phyloP scores from a whole-genome alignment of 1,140 invertebrate genomes.

The Drosophila azteca region DNA sequence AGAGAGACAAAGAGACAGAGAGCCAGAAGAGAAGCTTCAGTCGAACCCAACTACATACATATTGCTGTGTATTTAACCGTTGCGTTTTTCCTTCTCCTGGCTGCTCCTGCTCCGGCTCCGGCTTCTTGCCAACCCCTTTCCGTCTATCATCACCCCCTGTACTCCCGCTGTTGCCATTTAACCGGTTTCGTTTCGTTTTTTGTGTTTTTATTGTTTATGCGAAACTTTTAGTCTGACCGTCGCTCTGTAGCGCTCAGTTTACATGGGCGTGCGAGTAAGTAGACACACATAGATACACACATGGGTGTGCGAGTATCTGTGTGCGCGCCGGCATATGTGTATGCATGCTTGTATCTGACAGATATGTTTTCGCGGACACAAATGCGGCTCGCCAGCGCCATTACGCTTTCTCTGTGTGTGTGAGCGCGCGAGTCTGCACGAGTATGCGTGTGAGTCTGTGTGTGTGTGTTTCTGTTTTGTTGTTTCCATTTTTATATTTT shows the following conservation, averaged over 20 bases:
- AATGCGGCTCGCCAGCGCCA: constrained; percentile 44
- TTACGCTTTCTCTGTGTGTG: constrained; percentile 60
- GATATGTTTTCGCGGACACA: too few relatives aligned
- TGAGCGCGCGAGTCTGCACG: constrained; percentile 54
- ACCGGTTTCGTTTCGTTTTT: constrained; percentile 62
- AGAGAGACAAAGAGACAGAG: not conserved
- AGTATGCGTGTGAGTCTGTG: constrained; percentile 15
- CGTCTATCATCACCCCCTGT: not conserved
- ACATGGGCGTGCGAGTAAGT: constrained; percentile 66
- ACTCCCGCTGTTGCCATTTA: constrained; percentile 34
- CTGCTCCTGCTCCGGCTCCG: too few relatives aligned
- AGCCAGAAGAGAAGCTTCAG: constrained; percentile 17
- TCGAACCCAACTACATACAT: constrained; percentile 9
- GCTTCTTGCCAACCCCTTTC: not conserved
- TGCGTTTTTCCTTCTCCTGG: constrained; percentile 39
- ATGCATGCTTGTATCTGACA: too few relatives aligned
- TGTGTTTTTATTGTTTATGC: constrained; percentile 77
- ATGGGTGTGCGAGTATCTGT: not conserved
- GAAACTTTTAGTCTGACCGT: constrained; percentile 66
- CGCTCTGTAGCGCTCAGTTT: constrained; percentile 19
- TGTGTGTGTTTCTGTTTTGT: constrained; percentile 39
- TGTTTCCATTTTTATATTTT: constrained; percentile 81
- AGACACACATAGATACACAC: not conserved
- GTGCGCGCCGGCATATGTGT: not conserved
- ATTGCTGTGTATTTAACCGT: constrained; percentile 54